phyloP scores from a whole-genome alignment of 2,888 invertebrate species.

The Eupithecia pulchellata region DNA sequence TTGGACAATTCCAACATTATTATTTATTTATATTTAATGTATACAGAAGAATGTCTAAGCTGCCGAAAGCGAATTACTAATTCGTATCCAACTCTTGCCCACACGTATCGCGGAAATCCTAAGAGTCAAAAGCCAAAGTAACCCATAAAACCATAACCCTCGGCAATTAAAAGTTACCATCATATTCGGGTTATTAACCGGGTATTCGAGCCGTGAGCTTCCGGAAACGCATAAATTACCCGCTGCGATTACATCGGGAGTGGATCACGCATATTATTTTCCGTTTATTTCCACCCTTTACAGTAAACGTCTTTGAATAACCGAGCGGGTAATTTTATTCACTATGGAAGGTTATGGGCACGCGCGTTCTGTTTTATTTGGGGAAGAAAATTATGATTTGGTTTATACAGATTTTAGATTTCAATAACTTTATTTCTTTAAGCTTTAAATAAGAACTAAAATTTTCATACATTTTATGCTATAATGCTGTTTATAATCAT shows the following conservation, averaged over 20 bases:
- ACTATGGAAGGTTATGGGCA: constrained; percentile 7
- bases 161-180: constrained; percentile 70
- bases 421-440: no score
- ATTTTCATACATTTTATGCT: no score
- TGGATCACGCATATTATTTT: constrained; percentile 48
- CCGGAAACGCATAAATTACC: constrained; percentile 69
- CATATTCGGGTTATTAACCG: constrained; percentile 72
- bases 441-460: no score
- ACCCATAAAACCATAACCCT: constrained; percentile 50
- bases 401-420: no score
- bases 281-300: constrained; percentile 36
- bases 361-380: background rate
- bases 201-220: constrained; percentile 49
- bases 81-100: background rate
- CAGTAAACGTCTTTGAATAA: constrained; percentile 31
- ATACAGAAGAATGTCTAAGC: background rate
- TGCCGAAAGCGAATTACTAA: background rate
- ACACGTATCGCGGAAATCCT: background rate
- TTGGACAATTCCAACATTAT: no score
- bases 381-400: background rate
- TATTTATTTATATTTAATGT: no score
- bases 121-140: constrained; percentile 7
- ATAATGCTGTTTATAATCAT: no score
- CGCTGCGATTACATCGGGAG: constrained; percentile 63
- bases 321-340: constrained; percentile 21